A percentile compares a stretch with the other conserved stretches of the same genome.
These are phyloP conservation scores for Condylura cristata DNA, from an alignment of 2,113 vertebrate species.

Conservation along the genomic window DNA sequence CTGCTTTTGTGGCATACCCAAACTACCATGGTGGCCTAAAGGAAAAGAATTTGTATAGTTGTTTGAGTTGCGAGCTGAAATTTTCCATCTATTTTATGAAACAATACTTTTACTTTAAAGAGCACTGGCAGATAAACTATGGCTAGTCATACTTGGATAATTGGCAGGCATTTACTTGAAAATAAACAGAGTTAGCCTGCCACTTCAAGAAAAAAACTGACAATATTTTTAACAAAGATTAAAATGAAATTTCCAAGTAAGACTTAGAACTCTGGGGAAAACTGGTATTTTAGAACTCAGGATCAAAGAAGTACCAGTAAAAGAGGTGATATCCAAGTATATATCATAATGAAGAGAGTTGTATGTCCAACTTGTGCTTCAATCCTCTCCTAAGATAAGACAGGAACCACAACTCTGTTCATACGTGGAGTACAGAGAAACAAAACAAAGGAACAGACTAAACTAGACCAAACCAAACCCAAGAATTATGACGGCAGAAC, in stretches of 20 bases:
- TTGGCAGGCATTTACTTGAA: conserved; percentile 1
- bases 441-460: too few species aligned
- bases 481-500: too few species aligned
- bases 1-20: background rate
- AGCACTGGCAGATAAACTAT: background rate
- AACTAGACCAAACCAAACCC: too few species aligned
- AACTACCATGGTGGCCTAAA: background rate
- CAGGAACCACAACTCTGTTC: too few species aligned
- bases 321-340: background rate
- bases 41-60: background rate
- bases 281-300: background rate
- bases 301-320: background rate
- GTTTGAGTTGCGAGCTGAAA: background rate
- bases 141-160: background rate
- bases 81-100: background rate
- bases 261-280: background rate
- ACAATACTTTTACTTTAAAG: conserved; percentile 6
- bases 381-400: too few species aligned
- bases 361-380: too few species aligned
- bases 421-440: too few species aligned
- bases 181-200: background rate
- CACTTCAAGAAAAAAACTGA: background rate
- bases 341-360: background rate
- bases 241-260: background rate
- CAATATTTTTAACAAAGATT: background rate